Evolutionary conservation across 2,797 vertebrate genomes (phyloP).

Genomic region (Propithecus deckenii): DNA sequence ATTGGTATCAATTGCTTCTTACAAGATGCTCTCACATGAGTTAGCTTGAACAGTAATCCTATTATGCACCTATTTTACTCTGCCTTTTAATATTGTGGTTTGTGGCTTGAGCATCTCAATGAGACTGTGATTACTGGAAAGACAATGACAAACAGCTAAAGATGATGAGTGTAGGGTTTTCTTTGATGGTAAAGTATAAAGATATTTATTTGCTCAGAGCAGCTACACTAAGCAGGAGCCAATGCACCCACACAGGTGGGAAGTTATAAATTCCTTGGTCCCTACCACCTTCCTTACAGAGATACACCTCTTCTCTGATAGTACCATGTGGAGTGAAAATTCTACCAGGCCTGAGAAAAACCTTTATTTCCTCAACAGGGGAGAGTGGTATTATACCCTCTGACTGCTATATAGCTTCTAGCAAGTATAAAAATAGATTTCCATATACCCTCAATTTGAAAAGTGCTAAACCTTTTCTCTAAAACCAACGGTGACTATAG

Average conservation of each 20-base stretch:
- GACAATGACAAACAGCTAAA: neutral
- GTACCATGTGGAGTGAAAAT: neutral
- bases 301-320: neutral
- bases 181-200: neutral
- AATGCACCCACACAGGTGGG: neutral
- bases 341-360: neutral
- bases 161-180: neutral
- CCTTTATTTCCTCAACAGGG: neutral
- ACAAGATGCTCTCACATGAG: neutral
- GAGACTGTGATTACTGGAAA: neutral
- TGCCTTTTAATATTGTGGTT: neutral
- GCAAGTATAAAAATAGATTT: neutral
- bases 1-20: neutral
- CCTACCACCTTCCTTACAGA: neutral
- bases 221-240: neutral
- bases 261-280: neutral
- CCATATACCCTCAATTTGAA: neutral
- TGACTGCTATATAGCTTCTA: neutral
- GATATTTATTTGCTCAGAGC: neutral
- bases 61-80: neutral
- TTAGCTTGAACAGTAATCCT: neutral
- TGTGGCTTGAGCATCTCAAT: neutral
- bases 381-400: too few species aligned
- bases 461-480: neutral
- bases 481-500: neutral